Percentiles rank a stretch among this genome's conserved stretches.
These are phyloP conservation scores for Phodopus roborovskii DNA, from an alignment of 2,113 vertebrate genomes.

Conservation along the genomic window DNA sequence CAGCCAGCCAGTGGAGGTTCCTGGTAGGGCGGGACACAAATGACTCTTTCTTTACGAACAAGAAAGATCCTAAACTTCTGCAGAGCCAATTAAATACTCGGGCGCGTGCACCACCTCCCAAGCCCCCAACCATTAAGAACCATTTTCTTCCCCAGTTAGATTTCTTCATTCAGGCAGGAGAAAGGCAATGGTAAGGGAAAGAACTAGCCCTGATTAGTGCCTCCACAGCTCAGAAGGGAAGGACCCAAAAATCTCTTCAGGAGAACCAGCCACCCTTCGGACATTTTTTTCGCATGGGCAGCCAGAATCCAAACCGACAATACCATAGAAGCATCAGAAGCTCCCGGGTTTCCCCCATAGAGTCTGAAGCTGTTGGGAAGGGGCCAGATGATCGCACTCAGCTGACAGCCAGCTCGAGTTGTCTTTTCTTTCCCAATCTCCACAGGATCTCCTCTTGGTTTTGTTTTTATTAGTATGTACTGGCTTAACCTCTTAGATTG, in stretches of 20 bases:
- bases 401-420: not conserved
- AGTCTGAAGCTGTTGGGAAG: not conserved
- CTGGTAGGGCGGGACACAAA: not conserved
- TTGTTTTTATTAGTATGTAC: not conserved
- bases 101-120: not conserved
- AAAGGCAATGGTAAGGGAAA: not conserved
- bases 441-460: constrained; percentile 13
- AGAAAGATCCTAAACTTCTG: not conserved
- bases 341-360: not conserved
- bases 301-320: constrained; percentile 25
- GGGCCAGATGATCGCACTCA: not conserved
- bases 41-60: not conserved
- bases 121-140: not conserved
- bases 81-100: not conserved
- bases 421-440: not conserved
- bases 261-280: constrained; percentile 1
- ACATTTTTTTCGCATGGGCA: constrained; percentile 25
- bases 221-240: not conserved
- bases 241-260: not conserved
- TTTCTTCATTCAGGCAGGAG: constrained; percentile 43
- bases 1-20: not conserved
- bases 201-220: not conserved
- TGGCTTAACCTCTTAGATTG: constrained; percentile 49
- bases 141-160: not conserved
- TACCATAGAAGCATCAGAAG: not conserved